A percentile compares a stretch with the other conserved stretches of the same genome.
phyloP scores from a whole-genome alignment of 92 coral and sea anemone genomes.

The Galaxea fascicularis region DNA sequence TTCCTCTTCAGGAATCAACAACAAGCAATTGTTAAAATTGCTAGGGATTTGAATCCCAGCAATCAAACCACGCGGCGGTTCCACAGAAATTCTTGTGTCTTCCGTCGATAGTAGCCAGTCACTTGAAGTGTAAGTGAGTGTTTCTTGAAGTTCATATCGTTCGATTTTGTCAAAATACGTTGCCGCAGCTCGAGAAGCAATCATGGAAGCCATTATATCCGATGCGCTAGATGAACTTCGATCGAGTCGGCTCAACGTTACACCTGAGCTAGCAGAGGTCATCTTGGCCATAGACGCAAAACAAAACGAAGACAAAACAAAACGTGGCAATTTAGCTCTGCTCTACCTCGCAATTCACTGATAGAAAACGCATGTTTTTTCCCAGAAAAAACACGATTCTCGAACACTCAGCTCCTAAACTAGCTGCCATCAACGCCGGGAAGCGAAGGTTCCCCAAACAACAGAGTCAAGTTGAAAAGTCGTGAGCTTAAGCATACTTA shows the following conservation, averaged over 20 bases:
- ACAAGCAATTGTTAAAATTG: conserved; percentile 80
- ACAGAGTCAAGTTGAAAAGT: no score
- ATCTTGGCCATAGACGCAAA: not conserved
- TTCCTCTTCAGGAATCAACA: conserved; percentile 89
- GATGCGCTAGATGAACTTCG: conserved; percentile 50
- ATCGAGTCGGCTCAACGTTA: conserved; percentile 17
- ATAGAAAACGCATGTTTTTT: not conserved
- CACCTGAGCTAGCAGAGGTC: conserved; percentile 32
- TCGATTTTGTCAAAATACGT: conserved; percentile 98
- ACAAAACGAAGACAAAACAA: not conserved
- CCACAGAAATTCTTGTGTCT: conserved; percentile 89
- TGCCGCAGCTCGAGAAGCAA: conserved; percentile 92
- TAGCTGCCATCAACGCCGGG: no score
- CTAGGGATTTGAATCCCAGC: conserved; percentile 88
- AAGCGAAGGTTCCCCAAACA: not conserved
- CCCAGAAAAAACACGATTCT: not conserved
- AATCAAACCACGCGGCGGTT: conserved; percentile 92
- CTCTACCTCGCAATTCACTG: not conserved
- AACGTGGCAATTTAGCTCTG: no score
- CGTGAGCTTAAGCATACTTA: no score
- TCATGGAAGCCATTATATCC: conserved; percentile 83
- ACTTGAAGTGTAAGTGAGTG: conserved; percentile 84
- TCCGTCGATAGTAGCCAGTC: conserved; percentile 97
- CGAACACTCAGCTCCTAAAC: no score
- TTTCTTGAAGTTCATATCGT: conserved; percentile 95